Evolutionary conservation across 2,888 invertebrate genomes (phyloP), one percentile per base, ranked within the genome.

Genomic region (Argyresthia albistria): DNA sequence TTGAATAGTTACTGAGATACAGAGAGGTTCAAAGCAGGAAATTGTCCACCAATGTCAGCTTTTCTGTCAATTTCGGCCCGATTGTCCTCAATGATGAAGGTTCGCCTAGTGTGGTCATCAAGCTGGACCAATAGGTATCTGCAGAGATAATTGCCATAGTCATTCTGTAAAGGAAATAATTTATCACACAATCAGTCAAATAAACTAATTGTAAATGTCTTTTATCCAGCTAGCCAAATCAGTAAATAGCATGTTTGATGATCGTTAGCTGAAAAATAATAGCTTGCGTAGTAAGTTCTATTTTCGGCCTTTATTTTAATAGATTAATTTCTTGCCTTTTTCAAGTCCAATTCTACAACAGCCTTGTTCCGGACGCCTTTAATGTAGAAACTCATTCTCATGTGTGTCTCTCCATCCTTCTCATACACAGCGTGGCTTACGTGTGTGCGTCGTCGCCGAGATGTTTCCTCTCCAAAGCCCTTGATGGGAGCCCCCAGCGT

Each of bases 331-430:
- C 64, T 73, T 78, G 96, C 97, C 89, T 95, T 91, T 71, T 91
- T 90, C 84, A 96, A 93, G 82, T 97, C 97, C 57, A 97, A 84
- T 70, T 96, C 92, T 8, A 94, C 97, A 51, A 95, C 93, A 42
- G 92, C 97, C 66, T 93, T 93, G 65, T 92, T 92, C 56, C 93
- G 89, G 46, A 91, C 86, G 42, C 97, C 97, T 80, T 97, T 93
- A 55, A 97, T 89, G 69, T 97, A 95, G 78, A 97, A 98, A 69
- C 93, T 91, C 95, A 98, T 96, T 63, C 96, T 89, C 89, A 97
- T 91, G 64, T 94, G 93, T 58, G 92, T 90, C 11, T 90, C 89
- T 14, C 95, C 96, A 69, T 95, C 91, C 57, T 92, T 91, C 58
- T 91, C 88, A 76, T 93, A 97, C 45, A 90, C 84, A 47, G 90